Evolutionary conservation across 2,797 vertebrate genomes (phyloP).

Genomic region (Sorex maritimensis): DNA sequence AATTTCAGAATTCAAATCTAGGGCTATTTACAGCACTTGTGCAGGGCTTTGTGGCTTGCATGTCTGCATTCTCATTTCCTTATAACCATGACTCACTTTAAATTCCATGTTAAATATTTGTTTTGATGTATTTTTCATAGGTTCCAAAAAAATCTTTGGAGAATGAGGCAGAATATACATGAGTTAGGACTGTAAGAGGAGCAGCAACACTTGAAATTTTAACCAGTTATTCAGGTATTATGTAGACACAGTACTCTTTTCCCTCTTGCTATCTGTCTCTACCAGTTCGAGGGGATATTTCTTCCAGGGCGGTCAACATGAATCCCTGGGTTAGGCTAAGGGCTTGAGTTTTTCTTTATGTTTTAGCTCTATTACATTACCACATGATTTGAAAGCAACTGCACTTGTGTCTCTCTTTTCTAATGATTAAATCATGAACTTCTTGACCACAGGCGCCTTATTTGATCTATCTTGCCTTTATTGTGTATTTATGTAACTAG

Average conservation of each 20-base stretch:
- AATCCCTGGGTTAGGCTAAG: no score
- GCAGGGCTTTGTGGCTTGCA: background rate
- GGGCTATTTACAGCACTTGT: background rate
- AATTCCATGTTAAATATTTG: conserved; percentile 11
- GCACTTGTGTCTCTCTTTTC: background rate
- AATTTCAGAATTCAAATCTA: background rate
- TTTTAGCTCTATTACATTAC: background rate
- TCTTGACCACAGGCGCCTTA: background rate
- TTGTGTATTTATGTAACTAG: background rate
- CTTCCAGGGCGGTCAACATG: background rate
- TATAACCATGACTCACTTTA: conserved; percentile 40
- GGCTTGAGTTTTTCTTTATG: background rate
- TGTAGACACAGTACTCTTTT: background rate
- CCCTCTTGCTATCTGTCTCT: background rate
- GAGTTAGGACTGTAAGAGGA: background rate
- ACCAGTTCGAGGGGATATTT: background rate
- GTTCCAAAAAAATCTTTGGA: conserved; percentile 24
- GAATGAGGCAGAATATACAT: conserved; percentile 18
- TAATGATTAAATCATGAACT: background rate
- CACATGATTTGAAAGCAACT: background rate
- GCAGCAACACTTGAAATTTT: conserved; percentile 32
- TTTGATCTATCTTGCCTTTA: background rate
- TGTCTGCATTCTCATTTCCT: conserved; percentile 47
- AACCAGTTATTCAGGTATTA: background rate
- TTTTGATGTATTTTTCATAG: conserved; percentile 47